These are phyloP conservation scores for Nemapogon koenigi DNA, from an alignment of 2,888 invertebrate genomes.

Conservation along the genomic window DNA sequence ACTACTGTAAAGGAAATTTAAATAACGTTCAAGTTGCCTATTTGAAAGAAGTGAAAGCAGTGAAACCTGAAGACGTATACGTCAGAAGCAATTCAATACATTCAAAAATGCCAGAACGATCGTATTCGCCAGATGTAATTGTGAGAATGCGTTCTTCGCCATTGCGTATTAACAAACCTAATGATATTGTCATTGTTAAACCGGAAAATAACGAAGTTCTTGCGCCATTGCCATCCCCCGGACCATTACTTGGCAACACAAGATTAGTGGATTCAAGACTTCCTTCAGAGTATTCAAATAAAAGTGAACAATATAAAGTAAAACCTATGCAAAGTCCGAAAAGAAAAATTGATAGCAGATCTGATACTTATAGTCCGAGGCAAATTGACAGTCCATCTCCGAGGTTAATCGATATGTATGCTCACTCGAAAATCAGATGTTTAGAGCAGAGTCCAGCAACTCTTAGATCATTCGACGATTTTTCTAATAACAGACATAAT, in stretches of 20 bases:
- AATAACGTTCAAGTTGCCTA: conserved; percentile 27
- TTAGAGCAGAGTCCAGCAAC: conserved; percentile 52
- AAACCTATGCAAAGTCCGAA: conserved; percentile 44
- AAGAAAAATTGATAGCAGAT: conserved; percentile 42
- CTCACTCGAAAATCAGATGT: conserved; percentile 57
- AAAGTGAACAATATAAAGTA: conserved; percentile 38
- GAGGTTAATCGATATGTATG: conserved; percentile 43
- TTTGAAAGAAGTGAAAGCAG: conserved; percentile 39
- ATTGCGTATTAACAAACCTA: conserved; percentile 53
- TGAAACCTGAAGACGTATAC: conserved; percentile 52
- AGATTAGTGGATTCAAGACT: conserved; percentile 72
- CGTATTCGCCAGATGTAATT: conserved; percentile 33
- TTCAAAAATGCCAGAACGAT: conserved; percentile 60
- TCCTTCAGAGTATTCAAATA: conserved; percentile 46
- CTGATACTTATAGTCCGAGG: conserved; percentile 47
- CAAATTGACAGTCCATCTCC: conserved; percentile 46
- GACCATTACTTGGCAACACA: conserved; percentile 82
- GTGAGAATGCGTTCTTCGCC: conserved; percentile 45
- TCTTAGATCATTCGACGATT: conserved; percentile 62
- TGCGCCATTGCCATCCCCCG: conserved; percentile 79
- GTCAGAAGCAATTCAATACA: conserved; percentile 68
- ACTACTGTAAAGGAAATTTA: conserved; percentile 76
- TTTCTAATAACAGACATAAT: conserved; percentile 59
- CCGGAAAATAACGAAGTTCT: conserved; percentile 54
- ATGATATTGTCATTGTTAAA: conserved; percentile 60